These are phyloP conservation scores for Pocillopora grandis DNA, from an alignment of 92 coral and sea anemone species.

Conservation along the genomic window DNA sequence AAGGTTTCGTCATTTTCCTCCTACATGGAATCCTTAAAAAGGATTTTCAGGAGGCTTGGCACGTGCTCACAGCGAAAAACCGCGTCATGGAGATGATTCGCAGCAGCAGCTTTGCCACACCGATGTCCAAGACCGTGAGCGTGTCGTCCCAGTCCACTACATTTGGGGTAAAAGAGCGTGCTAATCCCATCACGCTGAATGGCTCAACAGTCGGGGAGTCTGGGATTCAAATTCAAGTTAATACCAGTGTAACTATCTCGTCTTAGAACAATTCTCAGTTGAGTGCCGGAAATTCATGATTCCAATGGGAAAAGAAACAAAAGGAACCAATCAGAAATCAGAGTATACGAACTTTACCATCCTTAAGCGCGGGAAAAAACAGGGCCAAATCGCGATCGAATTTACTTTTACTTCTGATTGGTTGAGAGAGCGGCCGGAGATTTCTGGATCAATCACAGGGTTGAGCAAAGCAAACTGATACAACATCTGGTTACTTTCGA, in stretches of 20 bases:
- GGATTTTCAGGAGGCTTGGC: conserved; percentile 93
- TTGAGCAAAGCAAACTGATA: too few relatives aligned
- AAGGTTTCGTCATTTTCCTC: conserved; percentile 83
- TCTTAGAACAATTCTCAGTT: too few relatives aligned
- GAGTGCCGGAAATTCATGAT: too few relatives aligned
- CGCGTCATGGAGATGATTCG: conserved; percentile 66
- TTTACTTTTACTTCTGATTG: too few relatives aligned
- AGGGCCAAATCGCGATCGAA: too few relatives aligned
- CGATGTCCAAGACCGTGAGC: conserved; percentile 10
- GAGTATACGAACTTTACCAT: too few relatives aligned
- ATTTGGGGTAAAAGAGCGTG: neutral
- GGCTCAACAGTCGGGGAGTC: conserved; percentile 52
- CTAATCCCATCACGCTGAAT: conserved; percentile 29
- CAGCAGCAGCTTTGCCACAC: conserved; percentile 45
- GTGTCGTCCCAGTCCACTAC: conserved; percentile 42
- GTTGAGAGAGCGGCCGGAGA: too few relatives aligned
- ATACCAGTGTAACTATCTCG: conserved; percentile 29
- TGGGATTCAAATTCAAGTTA: conserved; percentile 64
- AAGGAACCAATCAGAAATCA: too few relatives aligned
- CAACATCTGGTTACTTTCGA: too few relatives aligned
- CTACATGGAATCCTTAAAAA: conserved; percentile 91
- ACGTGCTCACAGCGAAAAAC: conserved; percentile 52
- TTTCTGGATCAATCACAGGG: too few relatives aligned
- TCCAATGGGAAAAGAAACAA: too few relatives aligned
- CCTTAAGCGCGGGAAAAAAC: too few relatives aligned